Base-by-base conservation (phyloP, 2,113 vertebrate genomes). In the Nibea coibor region DNA sequence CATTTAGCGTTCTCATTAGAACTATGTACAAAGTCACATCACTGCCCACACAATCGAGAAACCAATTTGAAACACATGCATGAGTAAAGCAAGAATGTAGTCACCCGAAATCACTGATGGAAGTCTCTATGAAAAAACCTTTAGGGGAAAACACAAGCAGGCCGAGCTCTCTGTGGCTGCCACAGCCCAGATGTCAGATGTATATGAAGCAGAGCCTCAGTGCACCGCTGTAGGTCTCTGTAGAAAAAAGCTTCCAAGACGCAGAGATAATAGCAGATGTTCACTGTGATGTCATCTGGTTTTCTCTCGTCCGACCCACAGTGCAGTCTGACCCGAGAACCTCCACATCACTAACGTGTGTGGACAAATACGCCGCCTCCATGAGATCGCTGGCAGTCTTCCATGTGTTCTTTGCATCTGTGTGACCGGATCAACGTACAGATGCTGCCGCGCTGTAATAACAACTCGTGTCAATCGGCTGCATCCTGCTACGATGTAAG, bases 381-480 rank as follows among this genome's bases (percentile, higher is more conserved):
- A 67, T 51, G 48, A 61, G 10, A 22, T 58, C 19, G 16, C 17
- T 74, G 48, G 17, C 28, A 45, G 51, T 26, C 10, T 22, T 24
- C n/a, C 4, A 50, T 45, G 17, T 26, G 35, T 19, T 62, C 10
- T 71, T 11, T 28, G 16, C 28, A 28, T 35, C 10, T n/a, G 5
- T 43, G 3, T 19, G 45, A 51, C 51, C 0, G n/a, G 3, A 53
- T 70, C 35, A 50, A 31, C 5, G 19, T 17, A 4, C 24, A 59
- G 45, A 68, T 39, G 51, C 31, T 64, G 22, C 28, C 64, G 22
- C 24, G 26, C 35, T 69, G 10, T 59, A 65, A 61, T 72, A 64
- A 24, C 26, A 1, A 4, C 14, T 54, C 39, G 5, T 31, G 31
- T 31, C 31, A 31, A 5, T 31, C 31, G 31, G 31, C 31, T 7